Percentiles rank a stretch among this genome's conserved stretches.
Conservation (phyloP, 2,113 vertebrate genomes). For the Danionella cerebrum region DNA sequence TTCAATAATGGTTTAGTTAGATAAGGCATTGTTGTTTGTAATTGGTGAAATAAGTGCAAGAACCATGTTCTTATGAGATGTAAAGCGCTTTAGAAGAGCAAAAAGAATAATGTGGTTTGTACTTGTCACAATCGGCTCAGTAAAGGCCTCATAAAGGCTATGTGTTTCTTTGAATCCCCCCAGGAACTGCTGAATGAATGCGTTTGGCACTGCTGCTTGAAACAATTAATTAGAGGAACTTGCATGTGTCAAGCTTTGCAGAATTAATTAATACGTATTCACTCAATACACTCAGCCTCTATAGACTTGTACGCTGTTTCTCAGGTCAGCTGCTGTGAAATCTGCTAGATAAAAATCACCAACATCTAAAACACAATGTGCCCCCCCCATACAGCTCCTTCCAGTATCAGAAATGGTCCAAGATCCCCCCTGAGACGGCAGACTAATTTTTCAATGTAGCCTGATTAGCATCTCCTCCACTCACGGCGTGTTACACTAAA, state of each 20-base stretch:
- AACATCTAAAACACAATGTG: background rate
- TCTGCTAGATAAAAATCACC: slow-evolving; percentile 11
- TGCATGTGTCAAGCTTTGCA: slow-evolving; percentile 11
- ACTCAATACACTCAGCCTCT: slow-evolving; percentile 47
- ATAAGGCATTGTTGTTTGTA: background rate
- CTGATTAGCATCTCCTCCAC: slow-evolving; percentile 28
- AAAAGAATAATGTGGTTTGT: background rate
- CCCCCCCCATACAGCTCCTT: no score
- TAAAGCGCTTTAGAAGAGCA: background rate
- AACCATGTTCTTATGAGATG: background rate
- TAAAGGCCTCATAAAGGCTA: background rate
- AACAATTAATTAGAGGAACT: slow-evolving; percentile 42
- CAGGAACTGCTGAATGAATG: slow-evolving; percentile 8
- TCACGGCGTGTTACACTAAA: background rate
- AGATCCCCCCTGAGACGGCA: slow-evolving; percentile 5
- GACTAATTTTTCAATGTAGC: slow-evolving; percentile 29
- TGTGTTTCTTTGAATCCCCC: background rate
- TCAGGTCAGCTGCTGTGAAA: slow-evolving; percentile 35
- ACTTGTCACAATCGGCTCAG: background rate
- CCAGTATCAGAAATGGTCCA: slow-evolving; percentile 14
- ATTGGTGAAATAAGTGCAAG: background rate
- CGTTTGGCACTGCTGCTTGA: slow-evolving; percentile 30
- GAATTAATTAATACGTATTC: slow-evolving; percentile 53
- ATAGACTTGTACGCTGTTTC: slow-evolving; percentile 35
- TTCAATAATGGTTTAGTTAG: background rate